Evolutionary conservation across 1,140 invertebrate genomes (phyloP), one percentile per base, ranked within the genome.

Genomic region (Epicauta chinensis): DNA sequence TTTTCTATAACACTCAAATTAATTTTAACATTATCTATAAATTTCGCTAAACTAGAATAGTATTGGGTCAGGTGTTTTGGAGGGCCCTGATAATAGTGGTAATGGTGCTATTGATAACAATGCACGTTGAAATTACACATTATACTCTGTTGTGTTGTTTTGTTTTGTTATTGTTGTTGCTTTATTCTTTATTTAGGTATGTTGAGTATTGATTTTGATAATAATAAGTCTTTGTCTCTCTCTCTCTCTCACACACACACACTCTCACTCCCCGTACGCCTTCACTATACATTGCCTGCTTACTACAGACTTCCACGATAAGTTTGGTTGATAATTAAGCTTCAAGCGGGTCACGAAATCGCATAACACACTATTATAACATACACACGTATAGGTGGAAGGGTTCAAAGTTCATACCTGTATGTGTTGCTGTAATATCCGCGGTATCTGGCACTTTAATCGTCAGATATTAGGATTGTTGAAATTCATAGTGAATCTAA

Each of bases 111-210:
- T 16, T 12, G 45, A 17, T 37, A 47, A 47, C 45, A 47, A 47
- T 47, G 45, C 36, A 47, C 45, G 45, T 13, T 47, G 32, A 47
- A 47, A 47, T 47, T 47, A 37, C 45, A 47, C 45, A 47, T 47
- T 34, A 47, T 37, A 37, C 45, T 7, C 23, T 23, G 23, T 23
- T 23, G 23, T 23, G 4, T 7, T 7, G 7, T 23, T 3, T 23
- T 7, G 23, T 23, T 7, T 23, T 23, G 23, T 23, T 23, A 23
- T 47, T 47, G 36, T 34, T 47, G 37, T 47, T 47, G 34, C 37
- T 47, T 34, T 47, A 37, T 47, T 47, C 34, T 47, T 34, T 37
- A 38, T n/a, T 14, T 35, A 15, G 37, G 43, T 35, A 36, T 35
- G 43, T 13, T 37, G 35, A 47, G 34, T 47, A 47, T 47, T 47